Percentiles rank a stretch among this genome's conserved stretches.
Conservation (phyloP, 2,113 vertebrate species). For the Indri indri region DNA sequence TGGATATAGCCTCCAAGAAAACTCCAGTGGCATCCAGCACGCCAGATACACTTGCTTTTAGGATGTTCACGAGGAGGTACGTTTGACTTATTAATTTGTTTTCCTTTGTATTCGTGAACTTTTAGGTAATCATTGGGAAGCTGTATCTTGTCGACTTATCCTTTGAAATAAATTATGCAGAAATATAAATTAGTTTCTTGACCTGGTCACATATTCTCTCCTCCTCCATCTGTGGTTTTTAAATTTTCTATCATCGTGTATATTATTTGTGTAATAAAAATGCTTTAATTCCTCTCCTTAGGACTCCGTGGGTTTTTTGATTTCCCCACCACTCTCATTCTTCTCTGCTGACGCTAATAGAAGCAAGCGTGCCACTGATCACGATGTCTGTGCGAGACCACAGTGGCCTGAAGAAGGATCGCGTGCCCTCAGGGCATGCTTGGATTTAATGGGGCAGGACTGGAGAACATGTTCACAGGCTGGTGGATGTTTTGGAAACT, state of each 20-base stretch:
- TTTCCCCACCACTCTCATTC: neutral
- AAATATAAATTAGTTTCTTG: neutral
- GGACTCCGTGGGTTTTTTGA: neutral
- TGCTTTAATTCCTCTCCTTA: conserved; percentile 12
- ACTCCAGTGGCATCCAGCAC: no score
- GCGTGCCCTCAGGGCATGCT: conserved; percentile 8
- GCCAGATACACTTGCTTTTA: neutral
- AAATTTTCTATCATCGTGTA: neutral
- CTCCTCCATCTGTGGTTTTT: neutral
- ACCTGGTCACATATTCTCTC: neutral
- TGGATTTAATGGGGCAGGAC: conserved; percentile 23
- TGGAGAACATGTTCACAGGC: conserved; percentile 31
- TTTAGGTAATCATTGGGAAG: neutral
- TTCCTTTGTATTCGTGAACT: neutral
- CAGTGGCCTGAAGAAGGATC: conserved; percentile 10
- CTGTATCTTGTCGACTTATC: neutral
- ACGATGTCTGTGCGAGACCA: conserved; percentile 40
- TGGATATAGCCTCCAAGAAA: neutral
- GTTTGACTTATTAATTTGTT: neutral
- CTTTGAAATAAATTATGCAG: conserved; percentile 27
- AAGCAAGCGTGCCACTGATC: conserved; percentile 22
- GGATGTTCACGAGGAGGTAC: neutral
- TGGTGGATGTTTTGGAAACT: conserved; percentile 66
- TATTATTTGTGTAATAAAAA: neutral
- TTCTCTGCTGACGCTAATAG: conserved; percentile 27